Percentiles rank a stretch among this genome's conserved stretches.
These are phyloP conservation scores for Chrysotoxum bicinctum DNA, from an alignment of 2,888 invertebrate genomes.

Conservation along the genomic window DNA sequence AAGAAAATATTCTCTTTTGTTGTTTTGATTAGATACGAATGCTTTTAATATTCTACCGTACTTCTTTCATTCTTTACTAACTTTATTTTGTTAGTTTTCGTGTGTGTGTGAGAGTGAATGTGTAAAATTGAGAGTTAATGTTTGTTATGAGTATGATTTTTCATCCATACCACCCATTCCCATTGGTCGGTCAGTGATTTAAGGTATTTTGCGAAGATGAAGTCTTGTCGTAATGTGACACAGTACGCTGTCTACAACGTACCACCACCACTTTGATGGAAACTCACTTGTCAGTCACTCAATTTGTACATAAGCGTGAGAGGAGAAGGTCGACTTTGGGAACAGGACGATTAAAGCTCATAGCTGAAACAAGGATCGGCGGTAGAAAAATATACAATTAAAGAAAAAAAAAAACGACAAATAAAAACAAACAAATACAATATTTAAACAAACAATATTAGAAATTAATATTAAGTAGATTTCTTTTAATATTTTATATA, in stretches of 20 bases:
- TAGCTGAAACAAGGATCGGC: conserved; percentile 46
- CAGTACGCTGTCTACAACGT: neutral
- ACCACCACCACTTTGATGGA: neutral
- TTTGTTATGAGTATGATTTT: conserved; percentile 47
- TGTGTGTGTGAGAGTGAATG: conserved; percentile 59
- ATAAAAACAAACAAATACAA: conserved; percentile 48
- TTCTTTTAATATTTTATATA: conserved; percentile 55
- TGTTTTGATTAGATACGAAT: conserved; percentile 71
- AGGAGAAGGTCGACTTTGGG: neutral
- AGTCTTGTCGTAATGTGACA: conserved; percentile 1
- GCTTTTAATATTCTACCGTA: conserved; percentile 59
- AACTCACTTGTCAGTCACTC: neutral
- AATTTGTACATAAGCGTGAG: conserved; percentile 13
- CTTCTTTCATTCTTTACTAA: conserved; percentile 51
- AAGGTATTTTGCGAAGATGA: neutral
- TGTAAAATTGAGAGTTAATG: conserved; percentile 76
- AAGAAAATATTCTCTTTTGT: conserved; percentile 51
- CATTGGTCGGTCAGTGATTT: neutral
- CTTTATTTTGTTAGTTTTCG: conserved; percentile 44
- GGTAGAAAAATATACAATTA: conserved; percentile 55
- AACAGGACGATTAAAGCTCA: conserved; percentile 28
- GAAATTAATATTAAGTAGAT: conserved; percentile 68
- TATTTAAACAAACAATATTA: conserved; percentile 59
- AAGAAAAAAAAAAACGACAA: conserved; percentile 34
- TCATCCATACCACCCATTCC: conserved; percentile 36